Base-by-base conservation (phyloP, 2,113 vertebrate genomes). In the Phylloscopus whistleri region DNA sequence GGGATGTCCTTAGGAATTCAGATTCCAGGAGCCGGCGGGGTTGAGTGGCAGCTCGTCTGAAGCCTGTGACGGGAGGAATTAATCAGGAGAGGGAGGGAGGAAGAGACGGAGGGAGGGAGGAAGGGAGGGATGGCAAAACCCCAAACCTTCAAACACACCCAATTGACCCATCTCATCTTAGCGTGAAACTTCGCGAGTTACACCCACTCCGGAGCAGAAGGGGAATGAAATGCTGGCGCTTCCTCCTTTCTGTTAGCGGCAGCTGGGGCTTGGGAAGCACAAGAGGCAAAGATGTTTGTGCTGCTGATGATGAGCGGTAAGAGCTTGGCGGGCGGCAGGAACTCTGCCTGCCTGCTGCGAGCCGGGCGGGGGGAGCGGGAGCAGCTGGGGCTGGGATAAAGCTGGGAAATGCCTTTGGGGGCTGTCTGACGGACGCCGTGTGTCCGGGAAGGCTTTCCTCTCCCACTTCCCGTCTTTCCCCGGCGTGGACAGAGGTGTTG, bases 201-300 rank as follows among this genome's bases (percentile, higher is more conserved):
- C 98, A 97, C 98, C 98, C 97, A 97, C 97, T 97, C 70, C 52
- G 94, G 59, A 94, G 96, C 96, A 72, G 97, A 46, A 90, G 96
- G 63, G 55, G 76, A 95, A 95, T 96, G 96, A 95, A 94, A 95
- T 66, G 43, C 95, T 43, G 93, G 92, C 5, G 93, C 96, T 98
- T 97, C 98, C 98, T 98, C 92, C 64, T 97, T 84, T 95, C 66
- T 83, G 76, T 77, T 75, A 6, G 76, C 89, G 89, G 91, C 91
- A 87, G 95, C 89, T 28, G 10, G 84, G 75, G 94, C 87, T 94
- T 64, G 87, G 83, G 95, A 89, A 79, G 90, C 56, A 16, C 46
- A 13, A 2, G 17, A 3, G 63, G 78, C 82, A 75, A 64, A 85
- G 89, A 94, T 85, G 96, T 92, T 96, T 59, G 92, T 96, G 91